Conservation (phyloP, 2,888 invertebrate species). For the Sminthurides aquaticus region DNA sequence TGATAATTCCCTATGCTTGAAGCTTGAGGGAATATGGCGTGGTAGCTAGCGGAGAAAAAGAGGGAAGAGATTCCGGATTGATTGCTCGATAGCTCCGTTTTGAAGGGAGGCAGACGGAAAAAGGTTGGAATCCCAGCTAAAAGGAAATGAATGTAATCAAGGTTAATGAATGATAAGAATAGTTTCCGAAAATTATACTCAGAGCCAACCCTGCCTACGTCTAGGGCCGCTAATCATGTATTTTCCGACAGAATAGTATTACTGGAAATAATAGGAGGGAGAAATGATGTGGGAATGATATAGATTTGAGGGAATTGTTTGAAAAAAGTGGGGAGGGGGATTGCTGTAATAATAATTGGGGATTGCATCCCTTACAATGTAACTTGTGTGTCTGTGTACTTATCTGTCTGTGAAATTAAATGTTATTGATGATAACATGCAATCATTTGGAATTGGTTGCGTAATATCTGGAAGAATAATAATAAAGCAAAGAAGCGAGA, state of each 20-base stretch:
- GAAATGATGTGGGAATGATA: too few species aligned
- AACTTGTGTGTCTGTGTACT: background rate
- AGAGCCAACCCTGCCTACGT: background rate
- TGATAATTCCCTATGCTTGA: too few species aligned
- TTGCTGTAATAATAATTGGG: too few species aligned
- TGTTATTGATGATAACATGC: background rate
- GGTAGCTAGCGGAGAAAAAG: too few species aligned
- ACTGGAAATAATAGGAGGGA: too few species aligned
- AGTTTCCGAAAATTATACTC: slow-evolving; percentile 4
- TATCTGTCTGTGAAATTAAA: background rate
- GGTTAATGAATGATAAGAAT: slow-evolving; percentile 19
- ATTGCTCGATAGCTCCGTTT: background rate
- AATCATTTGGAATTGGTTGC: background rate
- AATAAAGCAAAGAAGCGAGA: too few species aligned
- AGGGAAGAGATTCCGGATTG: too few species aligned
- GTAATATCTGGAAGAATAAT: too few species aligned
- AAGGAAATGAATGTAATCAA: slow-evolving; percentile 17
- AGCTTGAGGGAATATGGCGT: too few species aligned
- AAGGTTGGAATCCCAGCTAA: background rate
- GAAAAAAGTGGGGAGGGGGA: too few species aligned
- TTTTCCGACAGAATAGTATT: background rate
- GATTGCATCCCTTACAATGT: too few species aligned
- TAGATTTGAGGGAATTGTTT: too few species aligned
- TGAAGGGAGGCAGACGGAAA: background rate
- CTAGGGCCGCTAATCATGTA: background rate